These are phyloP conservation scores for Heterodera carotae DNA, from an alignment of 1,140 invertebrate species.

Conservation along the genomic window DNA sequence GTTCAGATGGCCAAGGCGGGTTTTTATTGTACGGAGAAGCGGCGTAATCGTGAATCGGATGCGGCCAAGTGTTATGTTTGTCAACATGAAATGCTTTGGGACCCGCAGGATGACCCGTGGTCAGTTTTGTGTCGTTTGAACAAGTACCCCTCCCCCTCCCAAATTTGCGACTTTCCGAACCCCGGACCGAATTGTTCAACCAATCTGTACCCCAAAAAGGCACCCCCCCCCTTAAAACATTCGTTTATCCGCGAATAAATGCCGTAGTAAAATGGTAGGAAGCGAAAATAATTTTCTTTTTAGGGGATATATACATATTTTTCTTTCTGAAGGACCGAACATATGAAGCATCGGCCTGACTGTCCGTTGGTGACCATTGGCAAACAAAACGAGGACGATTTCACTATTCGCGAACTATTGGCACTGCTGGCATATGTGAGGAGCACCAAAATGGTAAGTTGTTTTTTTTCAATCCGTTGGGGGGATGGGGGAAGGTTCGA, in stretches of 20 bases:
- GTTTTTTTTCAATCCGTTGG: too few species aligned
- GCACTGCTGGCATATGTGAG: background rate
- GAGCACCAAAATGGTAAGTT: conserved; percentile 10
- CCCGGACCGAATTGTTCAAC: too few species aligned
- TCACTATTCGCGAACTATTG: conserved; percentile 10
- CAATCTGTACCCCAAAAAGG: too few species aligned
- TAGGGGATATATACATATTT: too few species aligned
- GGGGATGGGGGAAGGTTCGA: too few species aligned
- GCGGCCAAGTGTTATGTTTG: conserved; percentile 17
- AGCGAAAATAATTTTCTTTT: too few species aligned
- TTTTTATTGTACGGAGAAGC: conserved; percentile 18
- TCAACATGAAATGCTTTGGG: conserved; percentile 24
- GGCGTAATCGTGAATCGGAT: background rate
- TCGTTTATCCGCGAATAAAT: too few species aligned
- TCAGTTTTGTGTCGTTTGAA: too few species aligned
- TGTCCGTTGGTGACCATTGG: conserved; percentile 27
- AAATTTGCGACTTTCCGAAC: too few species aligned
- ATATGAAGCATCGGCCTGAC: conserved; percentile 21
- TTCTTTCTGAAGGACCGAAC: conserved; percentile 22
- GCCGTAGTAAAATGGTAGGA: too few species aligned
- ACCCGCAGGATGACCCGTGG: conserved; percentile 23
- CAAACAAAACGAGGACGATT: conserved; percentile 25
- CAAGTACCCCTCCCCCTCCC: too few species aligned
- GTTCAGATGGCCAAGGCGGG: conserved; percentile 27
- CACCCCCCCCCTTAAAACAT: too few species aligned